Base-by-base conservation (phyloP, 2,888 invertebrate species). In the Apodemia hepburni region DNA sequence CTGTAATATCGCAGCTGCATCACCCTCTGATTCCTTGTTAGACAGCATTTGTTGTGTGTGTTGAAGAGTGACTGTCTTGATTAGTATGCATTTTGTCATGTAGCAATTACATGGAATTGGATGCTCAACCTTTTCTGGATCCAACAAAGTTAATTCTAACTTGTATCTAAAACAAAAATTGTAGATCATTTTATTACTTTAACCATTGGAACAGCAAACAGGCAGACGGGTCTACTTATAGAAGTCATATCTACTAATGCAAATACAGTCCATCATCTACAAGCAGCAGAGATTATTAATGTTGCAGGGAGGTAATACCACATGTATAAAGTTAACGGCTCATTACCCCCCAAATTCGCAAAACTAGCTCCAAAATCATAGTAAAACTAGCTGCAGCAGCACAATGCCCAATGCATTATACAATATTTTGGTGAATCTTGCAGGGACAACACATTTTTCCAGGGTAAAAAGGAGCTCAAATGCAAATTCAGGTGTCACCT, bases 81-180 rank as follows among this genome's bases (percentile, higher is more conserved):
- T 93, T 15, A 97, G 86, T 73, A 96, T 95, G 77, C 97, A 97
- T 76, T 95, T 96, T 0, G 96, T 96, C 92, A 95, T 92, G 74
- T 95, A 91, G 78, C 97, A 97, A 12, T 90, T 75, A 75, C 97
- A 97, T 11, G 96, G 97, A 33, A 95, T 84, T 0, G 97, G 96
- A 78, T 97, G 97, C 29, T 95, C 94, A 8, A 94, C 88, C 57
- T 85, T 85, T 45, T 94, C 93, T 2, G 95, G 93, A 79, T 97
- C 95, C 59, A 96, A 77, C 78, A 96, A 88, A 58, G 93, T 93
- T 33, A 97, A 83, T 78, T 95, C 93, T 59, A 97, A 87, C 73
- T 94, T 93, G 78, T 97, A 97, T 71, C 93, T 92, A 76, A 17
- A 73, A 77, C 17, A 64, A 64, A 38, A 45, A 38, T 61, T 47